Percentiles rank a stretch among this genome's conserved stretches.
Evolutionary conservation across 2,888 invertebrate species (phyloP).

Genomic region (Cosmorhoe ocellata): DNA sequence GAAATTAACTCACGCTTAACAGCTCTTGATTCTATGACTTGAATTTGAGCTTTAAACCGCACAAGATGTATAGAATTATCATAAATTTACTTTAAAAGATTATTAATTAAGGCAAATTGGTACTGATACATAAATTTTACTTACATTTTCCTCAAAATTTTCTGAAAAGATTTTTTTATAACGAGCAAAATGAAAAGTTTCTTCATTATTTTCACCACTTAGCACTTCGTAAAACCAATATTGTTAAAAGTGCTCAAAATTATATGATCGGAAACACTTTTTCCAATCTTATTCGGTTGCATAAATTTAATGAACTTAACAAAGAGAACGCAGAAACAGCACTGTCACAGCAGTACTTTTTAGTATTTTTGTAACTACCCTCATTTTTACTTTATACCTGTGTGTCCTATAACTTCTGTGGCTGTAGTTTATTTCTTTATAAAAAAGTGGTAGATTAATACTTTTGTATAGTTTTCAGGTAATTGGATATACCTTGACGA

Average conservation of each 20-base stretch:
- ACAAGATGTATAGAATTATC: too few species aligned
- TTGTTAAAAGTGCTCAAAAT: too few species aligned
- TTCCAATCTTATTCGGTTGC: too few species aligned
- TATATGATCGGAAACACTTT: too few species aligned
- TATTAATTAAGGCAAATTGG: too few species aligned
- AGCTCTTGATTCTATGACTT: too few species aligned
- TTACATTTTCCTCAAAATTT: conserved; percentile 60
- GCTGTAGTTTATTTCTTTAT: not conserved
- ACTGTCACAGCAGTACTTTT: not conserved
- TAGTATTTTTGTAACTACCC: conserved; percentile 1
- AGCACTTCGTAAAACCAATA: conserved; percentile 6
- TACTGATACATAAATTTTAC: conserved; percentile 33
- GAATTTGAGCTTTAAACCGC: too few species aligned
- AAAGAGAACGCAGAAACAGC: not conserved
- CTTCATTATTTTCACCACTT: conserved; percentile 13
- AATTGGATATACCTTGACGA: too few species aligned
- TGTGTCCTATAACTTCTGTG: too few species aligned
- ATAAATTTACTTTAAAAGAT: too few species aligned
- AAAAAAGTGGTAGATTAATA: not conserved
- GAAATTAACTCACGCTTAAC: too few species aligned
- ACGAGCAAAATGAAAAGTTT: conserved; percentile 42
- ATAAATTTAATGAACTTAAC: not conserved
- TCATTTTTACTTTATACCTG: not conserved
- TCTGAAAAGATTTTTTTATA: conserved; percentile 55
- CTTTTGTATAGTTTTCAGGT: too few species aligned